phyloP scores from a whole-genome alignment of 2,888 invertebrate genomes.

The Eudemis profundana region DNA sequence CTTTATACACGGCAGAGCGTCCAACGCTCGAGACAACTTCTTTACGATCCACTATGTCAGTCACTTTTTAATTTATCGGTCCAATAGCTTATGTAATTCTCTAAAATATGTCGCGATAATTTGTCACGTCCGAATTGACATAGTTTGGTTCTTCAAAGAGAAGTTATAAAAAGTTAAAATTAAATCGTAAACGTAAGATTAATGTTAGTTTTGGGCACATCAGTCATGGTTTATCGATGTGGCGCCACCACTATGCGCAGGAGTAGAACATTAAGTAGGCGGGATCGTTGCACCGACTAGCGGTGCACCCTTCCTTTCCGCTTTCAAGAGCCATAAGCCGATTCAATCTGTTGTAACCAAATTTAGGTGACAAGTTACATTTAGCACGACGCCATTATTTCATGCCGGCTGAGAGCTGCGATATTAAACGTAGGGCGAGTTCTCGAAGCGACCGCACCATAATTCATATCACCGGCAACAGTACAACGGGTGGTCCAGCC shows the following conservation, averaged over 20 bases:
- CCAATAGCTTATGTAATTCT: conserved; percentile 50
- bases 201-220: conserved; percentile 24
- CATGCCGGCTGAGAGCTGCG: conserved; percentile 1
- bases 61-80: conserved; percentile 59
- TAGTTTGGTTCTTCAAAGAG: neutral
- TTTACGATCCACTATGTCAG: conserved; percentile 63
- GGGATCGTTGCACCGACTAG: conserved; percentile 67
- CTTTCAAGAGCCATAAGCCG: conserved; percentile 48
- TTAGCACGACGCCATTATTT: conserved; percentile 5
- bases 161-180: neutral
- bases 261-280: conserved; percentile 60
- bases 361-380: conserved; percentile 32
- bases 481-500: conserved; percentile 67
- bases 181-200: conserved; percentile 27
- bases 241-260: conserved; percentile 50
- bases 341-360: conserved; percentile 31
- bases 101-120: conserved; percentile 47
- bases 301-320: conserved; percentile 62
- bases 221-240: conserved; percentile 34
- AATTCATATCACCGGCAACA: conserved; percentile 57
- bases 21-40: conserved; percentile 60
- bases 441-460: conserved; percentile 37
- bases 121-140: conserved; percentile 37
- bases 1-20: conserved; percentile 56
- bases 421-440: conserved; percentile 13